Percentiles rank a stretch among this genome's conserved stretches.
Conservation (phyloP, 2,888 invertebrate genomes). For the Octodonta nipae region DNA sequence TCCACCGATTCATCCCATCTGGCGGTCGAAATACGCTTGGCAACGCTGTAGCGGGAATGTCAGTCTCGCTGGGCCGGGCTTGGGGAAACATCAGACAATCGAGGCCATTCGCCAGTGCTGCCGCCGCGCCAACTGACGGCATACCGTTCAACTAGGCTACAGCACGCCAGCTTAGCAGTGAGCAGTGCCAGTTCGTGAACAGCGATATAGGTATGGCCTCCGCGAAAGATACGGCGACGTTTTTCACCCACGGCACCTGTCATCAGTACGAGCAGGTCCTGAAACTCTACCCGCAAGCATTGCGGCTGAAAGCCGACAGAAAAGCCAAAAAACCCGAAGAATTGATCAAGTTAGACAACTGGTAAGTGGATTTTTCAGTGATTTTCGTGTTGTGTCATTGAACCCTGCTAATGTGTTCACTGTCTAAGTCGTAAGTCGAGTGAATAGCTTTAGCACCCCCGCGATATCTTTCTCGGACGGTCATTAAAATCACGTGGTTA, state of each 20-base stretch:
- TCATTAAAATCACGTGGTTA: constrained; percentile 61
- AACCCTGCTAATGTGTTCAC: constrained; percentile 23
- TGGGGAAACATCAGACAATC: constrained; percentile 31
- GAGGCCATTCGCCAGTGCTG: constrained; percentile 26
- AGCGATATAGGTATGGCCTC: constrained; percentile 26
- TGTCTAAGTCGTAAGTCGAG: constrained; percentile 18
- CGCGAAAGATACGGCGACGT: constrained; percentile 68
- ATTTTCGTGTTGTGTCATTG: constrained; percentile 27
- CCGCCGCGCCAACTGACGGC: constrained; percentile 18
- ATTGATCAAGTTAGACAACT: constrained; percentile 85
- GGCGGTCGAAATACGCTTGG: no score
- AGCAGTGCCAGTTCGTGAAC: constrained; percentile 20
- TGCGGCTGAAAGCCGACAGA: constrained; percentile 78
- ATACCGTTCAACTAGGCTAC: constrained; percentile 15
- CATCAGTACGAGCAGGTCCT: constrained; percentile 77
- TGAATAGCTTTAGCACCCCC: constrained; percentile 40
- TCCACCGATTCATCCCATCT: no score
- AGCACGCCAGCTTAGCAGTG: constrained; percentile 21
- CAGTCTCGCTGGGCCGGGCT: constrained; percentile 32
- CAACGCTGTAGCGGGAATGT: constrained; percentile 26
- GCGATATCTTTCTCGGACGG: constrained; percentile 40
- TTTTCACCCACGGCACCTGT: constrained; percentile 82
- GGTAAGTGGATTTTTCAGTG: constrained; percentile 53
- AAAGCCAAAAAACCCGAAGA: constrained; percentile 89
- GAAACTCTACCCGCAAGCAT: constrained; percentile 81